Evolutionary conservation across 2,113 vertebrate genomes (phyloP).

Genomic region (Cercocebus atys): DNA sequence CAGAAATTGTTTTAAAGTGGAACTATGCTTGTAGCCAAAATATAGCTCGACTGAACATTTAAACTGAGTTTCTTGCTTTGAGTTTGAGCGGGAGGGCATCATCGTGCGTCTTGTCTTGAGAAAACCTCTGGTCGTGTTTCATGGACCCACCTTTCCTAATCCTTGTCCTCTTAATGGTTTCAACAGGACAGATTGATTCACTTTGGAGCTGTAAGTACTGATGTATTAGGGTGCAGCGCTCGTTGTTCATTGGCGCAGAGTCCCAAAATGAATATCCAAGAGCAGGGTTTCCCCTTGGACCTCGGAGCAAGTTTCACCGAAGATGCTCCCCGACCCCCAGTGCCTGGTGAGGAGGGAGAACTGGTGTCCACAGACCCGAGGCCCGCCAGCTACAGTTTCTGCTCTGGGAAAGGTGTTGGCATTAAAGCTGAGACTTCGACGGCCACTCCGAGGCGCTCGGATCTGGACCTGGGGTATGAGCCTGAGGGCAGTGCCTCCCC

Average conservation of each 20-base stretch:
- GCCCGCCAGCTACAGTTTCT: conserved; percentile 86
- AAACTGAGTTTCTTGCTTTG: conserved; percentile 6
- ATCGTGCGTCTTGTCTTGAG: conserved; percentile 29
- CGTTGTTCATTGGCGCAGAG: conserved; percentile 80
- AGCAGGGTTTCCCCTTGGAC: conserved; percentile 92
- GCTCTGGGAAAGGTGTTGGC: conserved; percentile 88
- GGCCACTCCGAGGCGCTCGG: conserved; percentile 93
- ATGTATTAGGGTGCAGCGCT: conserved; percentile 81
- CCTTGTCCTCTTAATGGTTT: conserved; percentile 80
- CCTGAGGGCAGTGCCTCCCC: conserved; percentile 98
- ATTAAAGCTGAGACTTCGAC: conserved; percentile 91
- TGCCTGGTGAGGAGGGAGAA: conserved; percentile 97
- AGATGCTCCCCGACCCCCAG: conserved; percentile 97
- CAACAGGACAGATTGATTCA: conserved; percentile 85
- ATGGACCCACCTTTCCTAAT: conserved; percentile 74
- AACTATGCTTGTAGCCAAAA: background rate
- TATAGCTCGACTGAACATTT: background rate
- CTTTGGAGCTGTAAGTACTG: conserved; percentile 85
- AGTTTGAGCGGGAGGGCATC: conserved; percentile 52
- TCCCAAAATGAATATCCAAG: conserved; percentile 93
- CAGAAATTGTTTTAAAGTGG: background rate
- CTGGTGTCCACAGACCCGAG: conserved; percentile 90
- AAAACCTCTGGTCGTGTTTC: conserved; percentile 54
- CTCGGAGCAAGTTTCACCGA: conserved; percentile 96
- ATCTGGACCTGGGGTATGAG: conserved; percentile 97